Base-by-base conservation (phyloP, 1,140 invertebrate genomes). In the Meloidogyne chitwoodi region DNA sequence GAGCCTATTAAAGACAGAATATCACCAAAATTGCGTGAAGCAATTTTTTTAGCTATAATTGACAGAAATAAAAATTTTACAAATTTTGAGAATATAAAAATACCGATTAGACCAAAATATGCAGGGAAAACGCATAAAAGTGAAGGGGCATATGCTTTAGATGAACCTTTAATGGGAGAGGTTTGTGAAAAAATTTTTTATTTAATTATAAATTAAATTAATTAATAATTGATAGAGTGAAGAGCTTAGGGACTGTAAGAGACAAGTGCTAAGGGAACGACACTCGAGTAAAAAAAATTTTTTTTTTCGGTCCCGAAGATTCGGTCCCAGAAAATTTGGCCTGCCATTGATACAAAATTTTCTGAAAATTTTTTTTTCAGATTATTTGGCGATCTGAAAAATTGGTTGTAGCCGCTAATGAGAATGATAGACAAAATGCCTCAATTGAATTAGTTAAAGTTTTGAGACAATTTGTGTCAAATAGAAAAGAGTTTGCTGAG, bases 1-100 rank as follows among this genome's bases (percentile, higher is more conserved):
- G 79, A 75, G 14, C 81, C 83, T 16, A 83, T 85, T 24, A 61
- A 69, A 65, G 83, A 85, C 67, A 75, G 85, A 56, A 81, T 85
- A 22, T 77, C 84, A 22, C 27, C 65, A 3, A 27, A 29, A 6
- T 8, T 78, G 1, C 72, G 79, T 5, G 66, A 73, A 29, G 38
- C 64, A n/a, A 22, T 73, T 26, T 22, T 56, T 5, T n/a, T 56
- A 56, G 48, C 6, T 56, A 16, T n/a, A 56, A 56, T n/a, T 8
- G 48, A 56, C 0, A n/a, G n/a, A n/a, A 56, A 56, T 6, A 19
- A 48, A 48, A 56, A 56, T 56, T n/a, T 5, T 22, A n/a, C 48
- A 6, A 56, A 56, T 56, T 6, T n/a, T n/a, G n/a, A n/a, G n/a
- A 56, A 19, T 16, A 48, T 3, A 16, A n/a, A 56, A 56, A n/a